phyloP scores from a whole-genome alignment of 2,888 invertebrate genomes.

The Clunio marinus region DNA sequence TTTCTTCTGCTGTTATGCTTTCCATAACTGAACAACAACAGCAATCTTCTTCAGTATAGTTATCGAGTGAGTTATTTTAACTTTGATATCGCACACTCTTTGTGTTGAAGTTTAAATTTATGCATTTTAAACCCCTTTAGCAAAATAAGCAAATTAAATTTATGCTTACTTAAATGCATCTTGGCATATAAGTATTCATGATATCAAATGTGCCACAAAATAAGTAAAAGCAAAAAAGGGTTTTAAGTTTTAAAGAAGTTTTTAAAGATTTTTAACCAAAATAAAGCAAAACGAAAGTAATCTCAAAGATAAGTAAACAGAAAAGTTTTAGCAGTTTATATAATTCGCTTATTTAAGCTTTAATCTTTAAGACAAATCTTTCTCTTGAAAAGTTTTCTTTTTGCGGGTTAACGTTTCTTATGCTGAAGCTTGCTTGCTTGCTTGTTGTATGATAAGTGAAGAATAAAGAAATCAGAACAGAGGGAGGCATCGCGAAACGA shows the following conservation, averaged over 20 bases:
- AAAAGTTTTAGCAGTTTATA: slow-evolving; percentile 20
- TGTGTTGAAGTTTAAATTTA: no score
- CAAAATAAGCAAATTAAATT: not conserved
- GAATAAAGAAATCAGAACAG: not conserved
- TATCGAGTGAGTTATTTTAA: not conserved
- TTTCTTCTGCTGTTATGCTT: not conserved
- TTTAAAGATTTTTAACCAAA: not conserved
- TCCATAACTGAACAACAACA: not conserved
- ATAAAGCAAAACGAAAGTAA: not conserved
- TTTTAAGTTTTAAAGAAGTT: no score
- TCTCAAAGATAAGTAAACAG: not conserved
- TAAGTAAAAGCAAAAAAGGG: no score
- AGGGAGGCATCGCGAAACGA: not conserved
- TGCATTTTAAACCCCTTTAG: no score
- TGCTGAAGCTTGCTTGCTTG: no score
- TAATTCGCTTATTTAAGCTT: slow-evolving; percentile 27
- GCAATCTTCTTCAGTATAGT: not conserved
- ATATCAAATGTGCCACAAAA: no score
- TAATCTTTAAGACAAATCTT: slow-evolving; percentile 32
- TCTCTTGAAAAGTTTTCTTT: not conserved
- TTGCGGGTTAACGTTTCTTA: no score
- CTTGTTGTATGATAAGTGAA: slow-evolving; percentile 16
- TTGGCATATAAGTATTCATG: not conserved
- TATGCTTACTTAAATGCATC: not conserved
- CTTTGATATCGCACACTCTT: not conserved